Conservation (phyloP, 2,113 vertebrate species). For the Thamnaconus septentrionalis region DNA sequence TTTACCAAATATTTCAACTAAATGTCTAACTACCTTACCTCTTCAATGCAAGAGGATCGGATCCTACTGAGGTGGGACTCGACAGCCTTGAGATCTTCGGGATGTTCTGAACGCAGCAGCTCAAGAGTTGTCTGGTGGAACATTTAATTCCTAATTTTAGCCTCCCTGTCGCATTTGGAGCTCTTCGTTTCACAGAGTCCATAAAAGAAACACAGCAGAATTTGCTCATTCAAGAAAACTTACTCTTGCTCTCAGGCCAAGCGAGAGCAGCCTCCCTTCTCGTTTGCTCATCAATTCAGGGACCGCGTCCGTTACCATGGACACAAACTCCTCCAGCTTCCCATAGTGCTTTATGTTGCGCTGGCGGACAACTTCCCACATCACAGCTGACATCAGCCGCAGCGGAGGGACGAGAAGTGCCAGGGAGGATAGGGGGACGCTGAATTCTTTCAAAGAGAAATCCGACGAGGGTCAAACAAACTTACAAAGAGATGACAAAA, state of each 20-base stretch:
- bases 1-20: no score
- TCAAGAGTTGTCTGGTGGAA: slow-evolving; percentile 71
- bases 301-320: slow-evolving; percentile 75
- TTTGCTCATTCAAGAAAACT: slow-evolving; percentile 14
- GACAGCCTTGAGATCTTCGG: slow-evolving; percentile 75
- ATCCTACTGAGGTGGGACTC: slow-evolving; percentile 74
- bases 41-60: slow-evolving; percentile 66
- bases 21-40: slow-evolving; percentile 43
- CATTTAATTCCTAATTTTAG: neutral
- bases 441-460: slow-evolving; percentile 59
- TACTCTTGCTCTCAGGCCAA: slow-evolving; percentile 84
- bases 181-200: neutral
- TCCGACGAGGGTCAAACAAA: neutral
- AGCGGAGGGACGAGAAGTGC: slow-evolving; percentile 75
- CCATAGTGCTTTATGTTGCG: slow-evolving; percentile 77
- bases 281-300: slow-evolving; percentile 82
- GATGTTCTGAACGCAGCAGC: slow-evolving; percentile 73
- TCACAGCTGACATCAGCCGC: slow-evolving; percentile 77
- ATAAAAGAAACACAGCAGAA: neutral
- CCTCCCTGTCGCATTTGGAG: neutral
- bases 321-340: slow-evolving; percentile 81
- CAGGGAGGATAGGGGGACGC: slow-evolving; percentile 70
- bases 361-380: slow-evolving; percentile 78
- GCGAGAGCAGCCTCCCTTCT: slow-evolving; percentile 80
- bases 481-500: neutral